Base-by-base conservation (phyloP, 1,140 invertebrate species). In the Solenopsis invicta region DNA sequence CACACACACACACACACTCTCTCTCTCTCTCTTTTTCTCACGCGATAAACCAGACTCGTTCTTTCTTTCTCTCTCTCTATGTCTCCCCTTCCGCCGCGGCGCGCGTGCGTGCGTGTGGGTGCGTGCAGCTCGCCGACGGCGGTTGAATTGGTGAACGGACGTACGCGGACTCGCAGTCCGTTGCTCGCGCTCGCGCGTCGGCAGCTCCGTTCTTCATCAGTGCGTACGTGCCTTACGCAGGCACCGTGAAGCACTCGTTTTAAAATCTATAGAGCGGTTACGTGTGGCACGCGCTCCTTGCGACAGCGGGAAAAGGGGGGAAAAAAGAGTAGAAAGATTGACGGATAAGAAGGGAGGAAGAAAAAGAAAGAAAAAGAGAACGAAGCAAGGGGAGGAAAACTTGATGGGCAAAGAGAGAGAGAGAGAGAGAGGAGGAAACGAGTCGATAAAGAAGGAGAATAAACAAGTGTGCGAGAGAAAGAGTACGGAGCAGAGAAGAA, bases 161-260 rank as follows among this genome's bases (percentile, higher is more conserved):
- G 85, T 50, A 69, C 21, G 66, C 12, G n/a, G 67, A 81, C 77
- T 90, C 48, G 66, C 67, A 54, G 75, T 87, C 87, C 85, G 86
- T 67, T 90, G 66, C 66, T 50, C 66, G 29, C 29, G 66, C 66
- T 50, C 66, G 29, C 29, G 66, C 76, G 80, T 85, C 80, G 86
- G 61, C 78, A 66, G 59, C 71, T 86, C 90, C 90, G 89, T 91
- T 91, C 89, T 87, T 86, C 54, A 45, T 90, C 90, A 89, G 90
- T 91, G 89, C 87, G 29, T 29, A 29, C 29, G 87, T 91, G 75
- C 80, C 62, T 90, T 87, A 91, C 85, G 78, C 87, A 80, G 59
- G 66, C 74, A 90, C 85, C 87, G 89, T 87, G 56, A 76, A 78
- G 69, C 87, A 72, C 75, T n/a, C 41, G 50, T 45, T 24, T 86